phyloP scores from a whole-genome alignment of 2,797 vertebrate species.

The Cheirogaleus major region DNA sequence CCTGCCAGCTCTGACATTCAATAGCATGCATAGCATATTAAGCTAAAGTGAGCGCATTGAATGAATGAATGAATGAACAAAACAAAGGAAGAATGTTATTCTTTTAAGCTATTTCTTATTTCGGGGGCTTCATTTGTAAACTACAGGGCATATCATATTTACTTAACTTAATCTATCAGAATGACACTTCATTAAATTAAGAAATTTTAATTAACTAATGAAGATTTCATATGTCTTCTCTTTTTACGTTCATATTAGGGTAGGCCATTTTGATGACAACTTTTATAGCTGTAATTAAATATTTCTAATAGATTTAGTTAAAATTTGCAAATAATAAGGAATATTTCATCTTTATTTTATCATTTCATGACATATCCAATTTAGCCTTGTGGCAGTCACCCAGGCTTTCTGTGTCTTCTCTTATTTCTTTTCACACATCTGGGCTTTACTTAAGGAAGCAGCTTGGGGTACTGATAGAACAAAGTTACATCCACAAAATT shows the following conservation, averaged over 20 bases:
- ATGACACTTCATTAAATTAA: conserved; percentile 77
- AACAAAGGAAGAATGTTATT: not conserved
- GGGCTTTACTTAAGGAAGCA: conserved; percentile 4
- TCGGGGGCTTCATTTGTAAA: conserved; percentile 44
- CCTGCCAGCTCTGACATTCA: not conserved
- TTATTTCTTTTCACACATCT: conserved; percentile 35
- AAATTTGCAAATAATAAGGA: conserved; percentile 64
- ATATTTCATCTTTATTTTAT: conserved; percentile 69
- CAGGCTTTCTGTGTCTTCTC: not conserved
- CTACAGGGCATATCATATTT: conserved; percentile 44
- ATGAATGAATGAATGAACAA: not conserved
- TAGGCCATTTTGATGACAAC: conserved; percentile 65
- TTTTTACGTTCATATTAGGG: conserved; percentile 68
- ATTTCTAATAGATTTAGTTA: conserved; percentile 69
- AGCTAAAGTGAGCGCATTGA: not conserved
- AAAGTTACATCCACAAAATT: not conserved
- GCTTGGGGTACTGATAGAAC: not conserved
- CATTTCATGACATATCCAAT: conserved; percentile 53
- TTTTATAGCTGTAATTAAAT: conserved; percentile 76
- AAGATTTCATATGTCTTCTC: conserved; percentile 73
- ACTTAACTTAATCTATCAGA: conserved; percentile 68
- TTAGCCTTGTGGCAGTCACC: conserved; percentile 7
- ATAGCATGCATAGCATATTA: not conserved
- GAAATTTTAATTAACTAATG: conserved; percentile 76
- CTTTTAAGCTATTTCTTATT: conserved; percentile 10